These are phyloP conservation scores for Psittacula cyanocephala DNA, from an alignment of 2,113 vertebrate genomes.

Conservation along the genomic window DNA sequence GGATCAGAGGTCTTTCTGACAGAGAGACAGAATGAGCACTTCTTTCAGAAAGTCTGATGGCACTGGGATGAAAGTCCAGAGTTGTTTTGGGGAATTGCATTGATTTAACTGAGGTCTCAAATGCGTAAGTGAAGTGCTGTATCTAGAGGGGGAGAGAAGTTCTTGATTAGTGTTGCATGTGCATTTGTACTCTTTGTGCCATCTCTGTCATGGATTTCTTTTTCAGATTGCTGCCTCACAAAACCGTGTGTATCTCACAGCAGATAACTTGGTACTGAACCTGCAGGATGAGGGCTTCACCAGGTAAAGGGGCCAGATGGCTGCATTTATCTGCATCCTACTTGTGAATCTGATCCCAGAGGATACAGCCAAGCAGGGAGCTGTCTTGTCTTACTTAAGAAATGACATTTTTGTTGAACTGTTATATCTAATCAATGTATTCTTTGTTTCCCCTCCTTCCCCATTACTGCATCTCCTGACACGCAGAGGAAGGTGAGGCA, in stretches of 20 bases:
- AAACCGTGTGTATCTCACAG: constrained; percentile 91
- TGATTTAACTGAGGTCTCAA: not conserved
- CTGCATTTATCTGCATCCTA: not conserved
- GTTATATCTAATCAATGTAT: not conserved
- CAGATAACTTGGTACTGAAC: constrained; percentile 91
- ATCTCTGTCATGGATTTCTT: not conserved
- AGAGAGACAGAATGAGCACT: constrained; percentile 45
- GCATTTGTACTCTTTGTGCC: not conserved
- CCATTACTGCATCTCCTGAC: not conserved
- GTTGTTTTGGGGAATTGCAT: not conserved
- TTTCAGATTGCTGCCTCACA: constrained; percentile 87
- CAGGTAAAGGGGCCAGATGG: constrained; percentile 70
- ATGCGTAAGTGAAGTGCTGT: not conserved
- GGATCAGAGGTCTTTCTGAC: not conserved
- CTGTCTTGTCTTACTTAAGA: not conserved
- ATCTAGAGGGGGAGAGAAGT: not conserved
- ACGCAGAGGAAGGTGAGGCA: constrained; percentile 77
- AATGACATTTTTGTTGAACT: not conserved
- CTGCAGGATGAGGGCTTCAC: constrained; percentile 87
- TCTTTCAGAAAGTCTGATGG: constrained; percentile 66
- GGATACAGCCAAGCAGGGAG: not conserved
- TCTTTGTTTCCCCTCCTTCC: not conserved
- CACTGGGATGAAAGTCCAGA: not conserved
- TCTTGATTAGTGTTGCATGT: fast-evolving
- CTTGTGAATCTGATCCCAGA: not conserved